phyloP scores from a whole-genome alignment of 2,797 vertebrate genomes.

The Poeciliopsis paucimaculata region DNA sequence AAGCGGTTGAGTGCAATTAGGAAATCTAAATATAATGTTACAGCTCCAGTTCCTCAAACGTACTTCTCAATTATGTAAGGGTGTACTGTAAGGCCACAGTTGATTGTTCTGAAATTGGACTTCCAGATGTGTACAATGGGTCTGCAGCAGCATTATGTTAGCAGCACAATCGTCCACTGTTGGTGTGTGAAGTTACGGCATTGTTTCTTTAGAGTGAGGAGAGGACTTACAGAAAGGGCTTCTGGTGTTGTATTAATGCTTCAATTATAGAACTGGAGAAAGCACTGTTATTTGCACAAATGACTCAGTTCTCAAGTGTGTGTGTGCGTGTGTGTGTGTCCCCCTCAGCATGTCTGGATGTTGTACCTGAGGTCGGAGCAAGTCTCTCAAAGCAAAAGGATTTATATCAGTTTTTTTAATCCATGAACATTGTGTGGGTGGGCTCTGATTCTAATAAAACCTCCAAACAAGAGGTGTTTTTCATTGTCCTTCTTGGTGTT shows the following conservation, averaged over 20 bases:
- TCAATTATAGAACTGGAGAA: neutral
- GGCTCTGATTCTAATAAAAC: neutral
- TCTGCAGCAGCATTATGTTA: neutral
- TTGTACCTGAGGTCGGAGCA: neutral
- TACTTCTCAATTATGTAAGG: neutral
- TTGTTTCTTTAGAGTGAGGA: neutral
- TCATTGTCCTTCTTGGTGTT: neutral
- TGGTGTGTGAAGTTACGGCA: neutral
- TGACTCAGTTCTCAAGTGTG: neutral
- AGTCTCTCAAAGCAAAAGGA: conserved; percentile 1
- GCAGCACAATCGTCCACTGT: neutral
- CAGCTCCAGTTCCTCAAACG: neutral
- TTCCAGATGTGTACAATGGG: neutral
- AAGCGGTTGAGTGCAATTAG: too few species aligned
- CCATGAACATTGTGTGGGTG: neutral
- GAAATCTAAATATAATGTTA: too few species aligned
- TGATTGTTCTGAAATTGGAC: neutral
- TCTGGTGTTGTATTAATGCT: neutral
- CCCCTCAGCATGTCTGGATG: neutral
- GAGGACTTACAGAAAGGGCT: neutral
- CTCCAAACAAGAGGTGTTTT: neutral
- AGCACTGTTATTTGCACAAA: neutral
- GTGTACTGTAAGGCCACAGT: neutral
- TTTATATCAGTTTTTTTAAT: neutral
- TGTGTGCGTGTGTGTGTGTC: neutral